Percentiles rank a stretch among this genome's conserved stretches.
phyloP scores from a whole-genome alignment of 2,888 invertebrate species.

The Chaitophorus viminalis region DNA sequence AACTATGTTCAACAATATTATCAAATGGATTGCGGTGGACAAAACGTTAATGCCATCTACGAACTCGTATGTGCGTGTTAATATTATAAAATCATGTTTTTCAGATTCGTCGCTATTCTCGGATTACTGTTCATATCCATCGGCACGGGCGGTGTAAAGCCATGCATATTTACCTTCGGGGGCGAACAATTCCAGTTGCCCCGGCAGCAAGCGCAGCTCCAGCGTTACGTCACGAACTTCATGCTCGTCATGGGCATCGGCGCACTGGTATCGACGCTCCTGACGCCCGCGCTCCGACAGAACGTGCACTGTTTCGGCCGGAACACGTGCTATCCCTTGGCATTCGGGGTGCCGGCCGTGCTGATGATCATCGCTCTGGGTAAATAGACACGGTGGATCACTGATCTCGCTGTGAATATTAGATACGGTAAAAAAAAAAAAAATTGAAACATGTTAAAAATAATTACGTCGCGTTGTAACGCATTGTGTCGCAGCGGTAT shows the following conservation, averaged over 20 bases:
- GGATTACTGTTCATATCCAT: conserved; percentile 52
- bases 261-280: conserved; percentile 76
- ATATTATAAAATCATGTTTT: too few species aligned
- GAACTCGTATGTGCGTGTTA: too few species aligned
- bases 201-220: conserved; percentile 74
- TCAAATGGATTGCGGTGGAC: too few species aligned
- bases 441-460: too few species aligned
- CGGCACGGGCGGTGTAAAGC: conserved; percentile 79
- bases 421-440: too few species aligned
- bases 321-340: conserved; percentile 76
- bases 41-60: too few species aligned
- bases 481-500: too few species aligned
- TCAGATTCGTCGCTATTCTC: conserved; percentile 25
- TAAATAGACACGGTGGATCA: conserved; percentile 67
- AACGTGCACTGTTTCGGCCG: conserved; percentile 74
- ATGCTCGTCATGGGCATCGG: conserved; percentile 77
- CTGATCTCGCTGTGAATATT: too few species aligned
- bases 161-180: conserved; percentile 87
- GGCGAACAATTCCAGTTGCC: conserved; percentile 81
- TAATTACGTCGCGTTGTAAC: too few species aligned
- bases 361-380: conserved; percentile 73
- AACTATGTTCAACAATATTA: too few species aligned
- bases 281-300: conserved; percentile 79
- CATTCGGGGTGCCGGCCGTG: conserved; percentile 80
- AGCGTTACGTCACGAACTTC: conserved; percentile 79